A percentile compares a stretch with the other conserved stretches of the same genome.
phyloP scores from a whole-genome alignment of 1,140 invertebrate genomes.

The Diabrotica virgifera region DNA sequence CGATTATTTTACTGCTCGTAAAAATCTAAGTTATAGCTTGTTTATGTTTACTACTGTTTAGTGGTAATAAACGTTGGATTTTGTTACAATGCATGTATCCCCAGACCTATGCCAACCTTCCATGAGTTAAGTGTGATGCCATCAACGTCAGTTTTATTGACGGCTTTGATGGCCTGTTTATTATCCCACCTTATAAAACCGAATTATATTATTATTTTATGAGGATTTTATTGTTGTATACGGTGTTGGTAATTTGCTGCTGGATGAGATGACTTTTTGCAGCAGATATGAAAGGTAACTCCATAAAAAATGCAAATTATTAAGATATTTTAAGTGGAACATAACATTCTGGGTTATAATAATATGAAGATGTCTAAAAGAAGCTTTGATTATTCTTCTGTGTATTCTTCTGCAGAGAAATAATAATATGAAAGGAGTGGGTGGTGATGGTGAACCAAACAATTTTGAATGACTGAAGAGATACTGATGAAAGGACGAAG shows the following conservation, averaged over 20 bases:
- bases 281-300: too few relatives aligned
- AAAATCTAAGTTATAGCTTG: conserved; percentile 49
- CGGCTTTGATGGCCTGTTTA: conserved; percentile 47
- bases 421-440: too few relatives aligned
- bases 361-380: too few relatives aligned
- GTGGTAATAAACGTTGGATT: conserved; percentile 49
- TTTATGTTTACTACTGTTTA: conserved; percentile 50
- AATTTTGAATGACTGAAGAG: too few relatives aligned
- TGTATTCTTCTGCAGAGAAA: too few relatives aligned
- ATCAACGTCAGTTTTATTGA: conserved; percentile 48
- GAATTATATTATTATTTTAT: conserved; percentile 31
- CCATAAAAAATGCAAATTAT: too few relatives aligned
- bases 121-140: conserved; percentile 29
- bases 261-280: too few relatives aligned
- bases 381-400: too few relatives aligned
- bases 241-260: conserved; percentile 22
- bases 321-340: too few relatives aligned
- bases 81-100: conserved; percentile 42
- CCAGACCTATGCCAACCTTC: conserved; percentile 42
- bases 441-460: too few relatives aligned
- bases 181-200: conserved; percentile 37
- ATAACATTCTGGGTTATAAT: too few relatives aligned
- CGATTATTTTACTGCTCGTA: conserved; percentile 47
- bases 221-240: conserved; percentile 29
- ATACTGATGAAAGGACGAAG: too few relatives aligned